Base-by-base conservation (phyloP, 2,797 vertebrate genomes). In the Hafferia zeledoni region DNA sequence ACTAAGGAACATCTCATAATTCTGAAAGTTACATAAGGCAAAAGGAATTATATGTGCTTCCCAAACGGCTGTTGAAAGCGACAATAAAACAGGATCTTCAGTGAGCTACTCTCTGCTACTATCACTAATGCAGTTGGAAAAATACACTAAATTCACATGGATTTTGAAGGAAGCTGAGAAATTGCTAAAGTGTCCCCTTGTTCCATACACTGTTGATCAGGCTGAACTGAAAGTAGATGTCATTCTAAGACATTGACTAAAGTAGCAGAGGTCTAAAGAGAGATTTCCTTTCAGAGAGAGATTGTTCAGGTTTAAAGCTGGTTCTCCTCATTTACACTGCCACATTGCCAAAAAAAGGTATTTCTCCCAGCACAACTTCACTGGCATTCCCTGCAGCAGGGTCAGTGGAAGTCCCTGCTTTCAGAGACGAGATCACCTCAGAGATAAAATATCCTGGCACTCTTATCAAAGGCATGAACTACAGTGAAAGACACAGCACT, bases 121-220 rank as follows among this genome's bases (percentile, higher is more conserved):
- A 11, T 50, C 3, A 3, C 13, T 28, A 70, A 43, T 43, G 15
- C 7, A 74, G 43, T 15, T 74, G 28, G 8, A 53, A 90, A 81
- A 71, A 50, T 46, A n/a, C 3, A 24, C 5, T 43, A 64, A 68
- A 79, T 44, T n/a, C 19, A 13, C 41, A 25, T 15, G 13, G 31
- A 59, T 67, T 46, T 61, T 18, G 8, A 41, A 37, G 15, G 3
- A 15, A 72, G 10, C 15, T 82, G 47, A 75, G 23, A 57, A 61
- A 53, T 24, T 60, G 9, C 23, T 50, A 9, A 82, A 53, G 33
- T 57, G 50, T 7, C 7, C 46, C 7, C 3, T 1, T 13, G 0
- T 71, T 87, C 28, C 27, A 44, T 20, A 60, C 19, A 12, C 2
- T 0, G 1, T 28, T 84, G 33, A 74, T 61, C 44, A 71, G 50